Base-by-base conservation (phyloP, 1,140 invertebrate genomes). In the Tetraneura akinire region DNA sequence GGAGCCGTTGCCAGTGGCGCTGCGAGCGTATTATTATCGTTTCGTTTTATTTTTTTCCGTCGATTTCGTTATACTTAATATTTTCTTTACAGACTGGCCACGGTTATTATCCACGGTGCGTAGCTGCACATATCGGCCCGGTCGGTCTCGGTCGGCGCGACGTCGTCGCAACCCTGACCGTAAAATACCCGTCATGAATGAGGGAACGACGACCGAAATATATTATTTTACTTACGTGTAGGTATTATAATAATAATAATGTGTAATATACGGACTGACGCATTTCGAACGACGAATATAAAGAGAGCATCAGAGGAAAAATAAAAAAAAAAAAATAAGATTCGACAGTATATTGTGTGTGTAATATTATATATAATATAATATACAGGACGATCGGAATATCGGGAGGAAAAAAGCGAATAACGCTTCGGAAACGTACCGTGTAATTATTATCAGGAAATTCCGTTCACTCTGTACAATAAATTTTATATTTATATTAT, bases 101-200 rank as follows among this genome's bases (percentile, higher is more conserved):
- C 53, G 73, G 53, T 26, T 53, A 76, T 76, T 76, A 76, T 57
- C 73, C n/a, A 42, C 73, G 73, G 73, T 76, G 53, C 29, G 49
- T 57, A 76, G 57, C 51, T 29, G 37, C 21, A 0, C 0, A 21
- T 0, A 53, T 76, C 73, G 57, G 64, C 26, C 6, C 62, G n/a
- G 26, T 3, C 62, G 18, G 62, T 45, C n/a, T n/a, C 37, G 51
- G 29, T 37, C 71, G 71, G 64, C 45, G 3, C 18, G 66, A n/a
- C 23, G 18, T 1, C 68, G 68, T 1, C 18, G 68, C 71, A 57
- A 42, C 71, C 71, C 71, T 57, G 71, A 74, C 71, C 71, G 71
- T 74, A 74, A 74, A 74, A 74, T 57, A 74, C 71, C 51, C 71
- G 71, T 74, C 71, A 26, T 55, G 71, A 68, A 68, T 68, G 64